Evolutionary conservation across 2,888 invertebrate species (phyloP).

Genomic region (Agriopis aurantiaria): DNA sequence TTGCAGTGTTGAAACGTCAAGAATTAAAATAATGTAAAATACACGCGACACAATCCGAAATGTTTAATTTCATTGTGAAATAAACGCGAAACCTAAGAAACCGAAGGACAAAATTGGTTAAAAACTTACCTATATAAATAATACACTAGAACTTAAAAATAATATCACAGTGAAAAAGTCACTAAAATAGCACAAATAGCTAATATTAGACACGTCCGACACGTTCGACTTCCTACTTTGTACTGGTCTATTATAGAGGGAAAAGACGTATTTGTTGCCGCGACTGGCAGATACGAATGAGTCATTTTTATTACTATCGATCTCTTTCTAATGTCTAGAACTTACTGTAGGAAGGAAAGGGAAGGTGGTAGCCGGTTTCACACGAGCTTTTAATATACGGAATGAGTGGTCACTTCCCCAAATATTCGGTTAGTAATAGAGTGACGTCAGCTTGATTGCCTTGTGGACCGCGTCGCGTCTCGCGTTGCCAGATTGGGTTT

Average conservation of each 20-base stretch:
- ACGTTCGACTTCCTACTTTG: conserved; percentile 29
- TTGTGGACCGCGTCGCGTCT: background rate
- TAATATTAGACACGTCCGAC: conserved; percentile 36
- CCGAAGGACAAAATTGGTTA: too few species aligned
- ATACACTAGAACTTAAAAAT: conserved; percentile 41
- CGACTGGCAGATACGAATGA: conserved; percentile 13
- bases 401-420: conserved; percentile 9
- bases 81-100: too few species aligned
- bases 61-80: too few species aligned
- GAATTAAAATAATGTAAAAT: too few species aligned
- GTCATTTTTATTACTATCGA: conserved; percentile 9
- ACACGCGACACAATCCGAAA: too few species aligned
- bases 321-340: conserved; percentile 24
- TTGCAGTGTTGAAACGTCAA: too few species aligned
- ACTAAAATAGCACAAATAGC: conserved; percentile 35
- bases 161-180: conserved; percentile 53
- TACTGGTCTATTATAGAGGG: conserved; percentile 34
- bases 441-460: conserved; percentile 29
- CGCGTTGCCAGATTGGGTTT: background rate
- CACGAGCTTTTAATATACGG: background rate
- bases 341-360: background rate
- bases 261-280: conserved; percentile 4
- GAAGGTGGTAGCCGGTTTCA: background rate
- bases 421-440: conserved; percentile 19
- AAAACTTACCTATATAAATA: conserved; percentile 44